Percentiles rank a stretch among this genome's conserved stretches.
phyloP scores from a whole-genome alignment of 1,140 invertebrate species.

The Drosophila lacertosa region DNA sequence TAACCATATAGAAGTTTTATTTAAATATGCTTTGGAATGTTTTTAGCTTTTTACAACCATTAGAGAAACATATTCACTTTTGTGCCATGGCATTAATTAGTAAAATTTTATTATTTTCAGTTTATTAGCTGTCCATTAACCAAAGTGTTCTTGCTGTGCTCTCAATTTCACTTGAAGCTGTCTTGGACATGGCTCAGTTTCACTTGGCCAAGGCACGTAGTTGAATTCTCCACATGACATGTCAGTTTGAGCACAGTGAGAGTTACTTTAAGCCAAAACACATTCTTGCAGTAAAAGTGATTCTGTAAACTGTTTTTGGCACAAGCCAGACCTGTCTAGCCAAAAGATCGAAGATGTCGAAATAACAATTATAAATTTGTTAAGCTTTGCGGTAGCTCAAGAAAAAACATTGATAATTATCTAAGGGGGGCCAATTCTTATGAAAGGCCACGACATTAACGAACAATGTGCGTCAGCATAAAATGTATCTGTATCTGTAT shows the following conservation, averaged over 20 bases:
- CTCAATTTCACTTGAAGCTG: constrained; percentile 38
- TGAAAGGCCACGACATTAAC: constrained; percentile 31
- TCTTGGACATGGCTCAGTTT: constrained; percentile 40
- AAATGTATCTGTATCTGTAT: constrained; percentile 23
- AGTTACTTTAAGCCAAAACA: constrained; percentile 42
- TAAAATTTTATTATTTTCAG: neutral
- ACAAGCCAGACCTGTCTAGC: constrained; percentile 69
- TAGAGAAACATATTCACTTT: neutral
- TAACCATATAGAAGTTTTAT: neutral
- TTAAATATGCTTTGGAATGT: neutral
- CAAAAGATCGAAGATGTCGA: constrained; percentile 12
- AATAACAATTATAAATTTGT: constrained; percentile 66
- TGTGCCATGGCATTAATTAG: neutral
- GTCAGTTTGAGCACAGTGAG: constrained; percentile 55
- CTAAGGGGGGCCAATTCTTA: constrained; percentile 8
- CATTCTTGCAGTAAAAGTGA: constrained; percentile 76
- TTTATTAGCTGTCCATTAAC: neutral
- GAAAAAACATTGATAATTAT: constrained; percentile 56
- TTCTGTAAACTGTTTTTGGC: constrained; percentile 68
- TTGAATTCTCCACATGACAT: constrained; percentile 71
- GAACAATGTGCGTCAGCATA: constrained; percentile 63
- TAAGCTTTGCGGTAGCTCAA: constrained; percentile 51
- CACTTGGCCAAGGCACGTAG: constrained; percentile 31
- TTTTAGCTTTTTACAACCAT: neutral
- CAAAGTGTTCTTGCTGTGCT: constrained; percentile 13